phyloP scores from a whole-genome alignment of 2,888 invertebrate species.

The Sisyra nigra region DNA sequence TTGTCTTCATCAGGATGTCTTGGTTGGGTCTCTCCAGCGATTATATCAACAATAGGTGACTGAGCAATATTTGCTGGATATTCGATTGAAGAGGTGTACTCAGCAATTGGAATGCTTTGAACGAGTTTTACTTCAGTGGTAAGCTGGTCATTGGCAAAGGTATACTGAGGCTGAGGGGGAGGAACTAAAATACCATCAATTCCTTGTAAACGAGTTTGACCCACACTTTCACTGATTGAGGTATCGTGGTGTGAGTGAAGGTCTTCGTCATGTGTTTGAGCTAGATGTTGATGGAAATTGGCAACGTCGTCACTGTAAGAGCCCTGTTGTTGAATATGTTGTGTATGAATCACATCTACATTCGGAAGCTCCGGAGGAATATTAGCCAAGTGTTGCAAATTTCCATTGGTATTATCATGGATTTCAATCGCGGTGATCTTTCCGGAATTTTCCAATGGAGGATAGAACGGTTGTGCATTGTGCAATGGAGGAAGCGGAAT shows the following conservation, averaged over 20 bases:
- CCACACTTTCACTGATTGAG: constrained; percentile 3
- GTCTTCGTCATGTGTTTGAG: constrained; percentile 1
- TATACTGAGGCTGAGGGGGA: constrained; percentile 1
- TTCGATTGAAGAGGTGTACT: constrained; percentile 52
- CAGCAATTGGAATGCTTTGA: constrained; percentile 48
- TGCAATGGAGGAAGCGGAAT: constrained; percentile 44
- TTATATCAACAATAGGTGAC: constrained; percentile 48
- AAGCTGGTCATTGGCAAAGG: neutral
- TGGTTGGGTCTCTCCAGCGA: constrained; percentile 18
- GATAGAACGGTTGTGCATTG: constrained; percentile 38
- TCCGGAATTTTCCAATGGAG: neutral
- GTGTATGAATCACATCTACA: constrained; percentile 18
- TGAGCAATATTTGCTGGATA: constrained; percentile 55
- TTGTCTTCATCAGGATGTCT: constrained; percentile 11
- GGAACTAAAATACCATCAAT: constrained; percentile 1
- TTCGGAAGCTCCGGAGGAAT: constrained; percentile 18
- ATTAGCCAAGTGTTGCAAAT: constrained; percentile 5
- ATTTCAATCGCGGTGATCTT: neutral
- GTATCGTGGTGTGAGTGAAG: neutral
- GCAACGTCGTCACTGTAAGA: neutral
- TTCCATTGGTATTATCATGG: constrained; percentile 5
- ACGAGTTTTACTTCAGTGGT: constrained; percentile 33
- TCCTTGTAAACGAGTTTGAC: constrained; percentile 10
- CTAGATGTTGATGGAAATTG: constrained; percentile 2
- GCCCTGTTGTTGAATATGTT: neutral